phyloP scores from a whole-genome alignment of 2,797 vertebrate genomes.

The Chlorospingus flavigularis region DNA sequence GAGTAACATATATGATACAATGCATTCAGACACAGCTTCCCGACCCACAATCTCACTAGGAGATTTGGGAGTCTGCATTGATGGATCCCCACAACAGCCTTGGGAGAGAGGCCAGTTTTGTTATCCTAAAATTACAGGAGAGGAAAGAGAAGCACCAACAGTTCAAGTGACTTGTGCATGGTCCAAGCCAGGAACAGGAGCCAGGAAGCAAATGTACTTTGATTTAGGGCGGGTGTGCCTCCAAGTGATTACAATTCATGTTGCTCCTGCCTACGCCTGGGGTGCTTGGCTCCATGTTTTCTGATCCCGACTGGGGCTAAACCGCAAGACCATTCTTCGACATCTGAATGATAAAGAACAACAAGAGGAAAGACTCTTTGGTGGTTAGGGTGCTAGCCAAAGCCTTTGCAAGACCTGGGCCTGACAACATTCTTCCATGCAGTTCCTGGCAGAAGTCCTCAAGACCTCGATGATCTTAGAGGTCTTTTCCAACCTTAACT shows the following conservation, averaged over 20 bases:
- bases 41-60: rapidly evolving
- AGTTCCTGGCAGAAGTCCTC: neutral
- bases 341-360: constrained; percentile 57
- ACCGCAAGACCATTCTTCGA: constrained; percentile 25
- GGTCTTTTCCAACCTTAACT: neutral
- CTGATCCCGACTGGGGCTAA: neutral
- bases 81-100: neutral
- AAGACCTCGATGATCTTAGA: neutral
- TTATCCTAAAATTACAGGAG: constrained; percentile 7
- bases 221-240: constrained; percentile 44
- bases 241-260: neutral
- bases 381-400: constrained; percentile 41
- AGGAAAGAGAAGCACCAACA: neutral
- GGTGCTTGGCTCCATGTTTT: constrained; percentile 32
- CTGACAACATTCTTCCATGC: neutral
- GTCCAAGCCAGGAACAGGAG: constrained; percentile 36
- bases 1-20: neutral
- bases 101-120: neutral
- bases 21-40: neutral
- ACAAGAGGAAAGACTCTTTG: constrained; percentile 26
- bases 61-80: neutral
- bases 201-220: constrained; percentile 44
- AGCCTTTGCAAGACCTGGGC: constrained; percentile 4
- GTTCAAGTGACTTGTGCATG: neutral
- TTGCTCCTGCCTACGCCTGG: constrained; percentile 19